Percentiles rank a stretch among this genome's conserved stretches.
These are phyloP conservation scores for Trachelus iudaicus DNA, from an alignment of 2,888 invertebrate genomes.

Conservation along the genomic window DNA sequence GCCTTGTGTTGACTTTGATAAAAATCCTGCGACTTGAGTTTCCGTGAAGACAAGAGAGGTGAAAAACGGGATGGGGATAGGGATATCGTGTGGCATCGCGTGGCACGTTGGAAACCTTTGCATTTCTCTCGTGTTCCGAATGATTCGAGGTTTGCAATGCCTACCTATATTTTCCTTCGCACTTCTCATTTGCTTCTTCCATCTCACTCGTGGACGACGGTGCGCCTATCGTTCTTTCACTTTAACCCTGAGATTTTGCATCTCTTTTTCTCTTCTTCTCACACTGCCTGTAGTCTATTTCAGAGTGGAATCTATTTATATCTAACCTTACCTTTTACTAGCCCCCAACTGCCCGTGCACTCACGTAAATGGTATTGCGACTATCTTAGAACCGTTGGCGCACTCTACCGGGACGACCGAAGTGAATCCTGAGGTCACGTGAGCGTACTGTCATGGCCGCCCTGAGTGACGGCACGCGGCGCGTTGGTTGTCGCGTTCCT, in stretches of 20 bases:
- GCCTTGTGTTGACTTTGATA: neutral
- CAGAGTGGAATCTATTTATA: constrained; percentile 39
- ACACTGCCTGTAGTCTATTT: constrained; percentile 35
- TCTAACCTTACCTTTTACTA: constrained; percentile 40
- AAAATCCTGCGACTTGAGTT: neutral
- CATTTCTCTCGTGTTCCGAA: constrained; percentile 31
- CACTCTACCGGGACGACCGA: neutral
- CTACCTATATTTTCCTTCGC: neutral
- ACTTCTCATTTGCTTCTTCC: neutral
- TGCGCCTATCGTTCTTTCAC: neutral
- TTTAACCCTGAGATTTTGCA: neutral
- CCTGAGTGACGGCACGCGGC: constrained; percentile 8
- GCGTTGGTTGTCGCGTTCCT: neutral
- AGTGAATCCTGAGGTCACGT: neutral
- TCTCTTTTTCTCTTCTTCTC: neutral
- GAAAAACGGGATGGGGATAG: neutral
- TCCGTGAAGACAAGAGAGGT: neutral
- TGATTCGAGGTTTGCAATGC: constrained; percentile 38
- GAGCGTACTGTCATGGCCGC: constrained; percentile 8
- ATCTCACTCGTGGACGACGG: neutral
- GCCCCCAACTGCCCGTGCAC: constrained; percentile 32
- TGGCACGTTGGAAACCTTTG: constrained; percentile 15
- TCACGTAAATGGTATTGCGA: constrained; percentile 30
- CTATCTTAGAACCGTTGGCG: neutral
- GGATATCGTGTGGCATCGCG: too few species aligned